phyloP scores from a whole-genome alignment of 2,888 invertebrate genomes.

The Tenthredo amoena region DNA sequence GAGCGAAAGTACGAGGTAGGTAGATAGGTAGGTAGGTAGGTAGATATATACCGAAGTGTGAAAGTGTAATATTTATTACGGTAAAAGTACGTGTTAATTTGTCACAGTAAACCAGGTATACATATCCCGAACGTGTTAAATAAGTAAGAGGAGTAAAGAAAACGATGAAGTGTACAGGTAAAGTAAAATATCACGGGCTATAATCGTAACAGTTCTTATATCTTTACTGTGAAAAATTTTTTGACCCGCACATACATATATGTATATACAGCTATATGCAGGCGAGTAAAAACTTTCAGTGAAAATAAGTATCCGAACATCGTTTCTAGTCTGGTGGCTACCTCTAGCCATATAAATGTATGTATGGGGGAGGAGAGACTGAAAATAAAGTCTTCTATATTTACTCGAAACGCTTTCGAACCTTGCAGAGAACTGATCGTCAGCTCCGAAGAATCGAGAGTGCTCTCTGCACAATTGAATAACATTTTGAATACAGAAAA shows the following conservation, averaged over 20 bases:
- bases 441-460: not conserved
- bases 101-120: not conserved
- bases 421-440: not conserved
- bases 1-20: not conserved
- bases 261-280: not conserved
- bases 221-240: not conserved
- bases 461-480: not conserved
- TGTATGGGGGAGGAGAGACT: not conserved
- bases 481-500: not conserved
- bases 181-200: not conserved
- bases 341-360: not conserved
- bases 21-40: not conserved
- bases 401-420: constrained; percentile 32
- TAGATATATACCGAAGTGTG: not conserved
- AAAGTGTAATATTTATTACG: constrained; percentile 9
- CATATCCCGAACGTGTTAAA: not conserved
- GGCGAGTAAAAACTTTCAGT: not conserved
- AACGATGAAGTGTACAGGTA: not conserved
- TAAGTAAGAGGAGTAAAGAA: not conserved
- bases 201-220: too few relatives aligned
- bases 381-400: constrained; percentile 46
- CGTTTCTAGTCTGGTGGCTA: constrained; percentile 13
- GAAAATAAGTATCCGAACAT: constrained; percentile 1
- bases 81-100: not conserved
- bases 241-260: not conserved